phyloP scores from a whole-genome alignment of 1,140 invertebrate genomes.

The Tenebrio molitor region DNA sequence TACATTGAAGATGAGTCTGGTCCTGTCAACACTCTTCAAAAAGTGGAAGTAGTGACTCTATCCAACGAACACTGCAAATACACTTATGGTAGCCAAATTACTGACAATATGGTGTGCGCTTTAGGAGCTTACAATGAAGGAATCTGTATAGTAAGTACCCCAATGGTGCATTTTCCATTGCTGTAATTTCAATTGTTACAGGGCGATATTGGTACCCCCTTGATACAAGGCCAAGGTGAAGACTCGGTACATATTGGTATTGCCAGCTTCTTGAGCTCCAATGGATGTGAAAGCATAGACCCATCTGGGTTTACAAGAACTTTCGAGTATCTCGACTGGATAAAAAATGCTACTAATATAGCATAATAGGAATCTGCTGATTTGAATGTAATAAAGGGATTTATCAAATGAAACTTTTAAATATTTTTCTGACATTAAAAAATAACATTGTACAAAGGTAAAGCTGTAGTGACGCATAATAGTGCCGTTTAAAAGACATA shows the following conservation, averaged over 20 bases:
- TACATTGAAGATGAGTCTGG: slow-evolving; percentile 12
- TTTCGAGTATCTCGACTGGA: slow-evolving; percentile 6
- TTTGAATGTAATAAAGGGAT: too few species aligned
- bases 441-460: too few species aligned
- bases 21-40: not conserved
- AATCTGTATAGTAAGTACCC: slow-evolving; percentile 5
- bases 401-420: too few species aligned
- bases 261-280: slow-evolving; percentile 15
- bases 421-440: too few species aligned
- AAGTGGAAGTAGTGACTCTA: slow-evolving; percentile 1
- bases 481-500: too few species aligned
- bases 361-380: slow-evolving; percentile 16
- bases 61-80: slow-evolving; percentile 11
- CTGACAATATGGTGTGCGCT: slow-evolving; percentile 20
- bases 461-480: too few species aligned
- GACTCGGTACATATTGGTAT: not conserved
- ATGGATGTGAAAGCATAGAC: slow-evolving; percentile 25
- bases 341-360: slow-evolving; percentile 20
- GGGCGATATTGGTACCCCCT: slow-evolving; percentile 13
- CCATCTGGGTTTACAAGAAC: slow-evolving; percentile 8
- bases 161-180: not conserved
- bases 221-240: not conserved
- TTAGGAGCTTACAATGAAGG: slow-evolving; percentile 13
- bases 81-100: slow-evolving; percentile 8
- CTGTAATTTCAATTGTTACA: not conserved